A percentile compares a stretch with the other conserved stretches of the same genome.
phyloP scores from a whole-genome alignment of 2,888 invertebrate species.

The Leptinotarsa juncta region DNA sequence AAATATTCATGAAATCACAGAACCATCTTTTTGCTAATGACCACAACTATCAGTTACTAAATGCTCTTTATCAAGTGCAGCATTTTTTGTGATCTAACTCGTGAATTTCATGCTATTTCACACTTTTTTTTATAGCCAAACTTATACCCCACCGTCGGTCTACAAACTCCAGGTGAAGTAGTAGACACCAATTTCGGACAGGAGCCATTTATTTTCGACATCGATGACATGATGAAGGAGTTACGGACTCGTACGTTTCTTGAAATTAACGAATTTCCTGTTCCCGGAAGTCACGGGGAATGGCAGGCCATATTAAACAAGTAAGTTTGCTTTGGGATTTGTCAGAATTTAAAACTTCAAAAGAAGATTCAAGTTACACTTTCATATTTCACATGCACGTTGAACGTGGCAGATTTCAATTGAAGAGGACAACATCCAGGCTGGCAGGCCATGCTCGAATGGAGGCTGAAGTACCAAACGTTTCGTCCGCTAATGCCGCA shows the following conservation, averaged over 20 bases:
- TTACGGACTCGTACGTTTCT: conserved; percentile 84
- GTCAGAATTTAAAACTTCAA: background rate
- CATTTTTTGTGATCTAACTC: no score
- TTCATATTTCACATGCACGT: background rate
- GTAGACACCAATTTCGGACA: conserved; percentile 99
- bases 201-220: conserved; percentile 96
- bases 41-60: no score
- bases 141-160: conserved; percentile 97
- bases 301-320: conserved; percentile 94
- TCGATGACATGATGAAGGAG: conserved; percentile 96
- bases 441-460: no score
- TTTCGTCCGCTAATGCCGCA: no score
- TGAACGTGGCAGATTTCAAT: no score
- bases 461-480: no score
- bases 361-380: background rate
- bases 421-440: no score
- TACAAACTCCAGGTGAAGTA: conserved; percentile 98
- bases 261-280: conserved; percentile 88
- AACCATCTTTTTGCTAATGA: no score
- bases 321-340: conserved; percentile 66
- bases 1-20: no score
- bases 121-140: conserved; percentile 77
- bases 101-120: no score
- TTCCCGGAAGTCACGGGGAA: conserved; percentile 88
- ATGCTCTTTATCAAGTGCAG: no score